These are phyloP conservation scores for Hirtodrosophila histrioides DNA, from an alignment of 2,888 invertebrate species.

Conservation along the genomic window DNA sequence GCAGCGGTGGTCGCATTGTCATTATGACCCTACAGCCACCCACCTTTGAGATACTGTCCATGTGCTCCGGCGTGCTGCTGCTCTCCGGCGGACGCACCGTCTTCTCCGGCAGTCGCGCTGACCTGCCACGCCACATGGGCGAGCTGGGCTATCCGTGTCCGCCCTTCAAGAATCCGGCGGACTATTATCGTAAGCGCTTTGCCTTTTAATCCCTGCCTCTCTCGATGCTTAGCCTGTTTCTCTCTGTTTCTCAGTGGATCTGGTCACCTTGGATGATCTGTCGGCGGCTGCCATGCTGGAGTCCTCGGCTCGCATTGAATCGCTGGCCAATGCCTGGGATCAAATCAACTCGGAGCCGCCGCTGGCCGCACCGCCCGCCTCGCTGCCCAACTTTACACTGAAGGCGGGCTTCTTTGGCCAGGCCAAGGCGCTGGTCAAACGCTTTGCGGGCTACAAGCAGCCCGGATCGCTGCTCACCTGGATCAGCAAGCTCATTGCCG, in stretches of 20 bases:
- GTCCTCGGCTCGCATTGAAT: slow-evolving; percentile 96
- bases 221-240: not conserved
- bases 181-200: slow-evolving; percentile 93
- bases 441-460: slow-evolving; percentile 90
- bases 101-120: slow-evolving; percentile 94
- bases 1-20: slow-evolving; percentile 91
- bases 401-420: slow-evolving; percentile 89
- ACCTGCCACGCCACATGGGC: slow-evolving; percentile 97
- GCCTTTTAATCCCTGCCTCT: not conserved
- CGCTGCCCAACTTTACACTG: slow-evolving; percentile 88
- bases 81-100: slow-evolving; percentile 95
- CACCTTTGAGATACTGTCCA: slow-evolving; percentile 97
- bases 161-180: slow-evolving; percentile 97
- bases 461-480: slow-evolving; percentile 92
- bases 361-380: slow-evolving; percentile 90
- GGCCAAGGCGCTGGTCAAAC: slow-evolving; percentile 87
- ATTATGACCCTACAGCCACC: slow-evolving; percentile 96
- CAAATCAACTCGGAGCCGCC: slow-evolving; percentile 85
- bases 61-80: slow-evolving; percentile 89
- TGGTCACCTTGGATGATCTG: slow-evolving; percentile 96
- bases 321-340: slow-evolving; percentile 90
- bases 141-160: slow-evolving; percentile 96
- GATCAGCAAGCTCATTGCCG: slow-evolving; percentile 90
- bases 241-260: slow-evolving; percentile 88
- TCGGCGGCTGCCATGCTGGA: slow-evolving; percentile 97